Evolutionary conservation across 2,113 vertebrate species (phyloP).

Genomic region (Podiceps cristatus): DNA sequence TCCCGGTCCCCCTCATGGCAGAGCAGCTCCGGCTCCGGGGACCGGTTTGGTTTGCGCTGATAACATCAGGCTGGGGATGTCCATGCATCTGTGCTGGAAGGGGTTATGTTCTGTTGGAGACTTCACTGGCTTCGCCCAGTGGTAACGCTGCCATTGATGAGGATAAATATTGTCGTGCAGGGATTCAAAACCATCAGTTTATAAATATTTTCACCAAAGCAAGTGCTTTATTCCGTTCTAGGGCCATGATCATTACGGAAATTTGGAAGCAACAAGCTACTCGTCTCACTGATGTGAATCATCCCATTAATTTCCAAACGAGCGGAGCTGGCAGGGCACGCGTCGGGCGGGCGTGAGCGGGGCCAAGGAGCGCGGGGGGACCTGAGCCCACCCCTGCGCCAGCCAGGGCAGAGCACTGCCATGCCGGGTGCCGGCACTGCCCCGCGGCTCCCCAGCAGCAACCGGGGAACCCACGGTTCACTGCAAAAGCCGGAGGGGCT

Average conservation of each 20-base stretch:
- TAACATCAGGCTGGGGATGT: fast-evolving
- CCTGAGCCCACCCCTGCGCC: fast-evolving
- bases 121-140: neutral
- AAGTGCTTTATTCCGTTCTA: neutral
- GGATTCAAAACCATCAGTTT: neutral
- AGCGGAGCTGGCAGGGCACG: neutral
- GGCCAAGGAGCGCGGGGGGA: fast-evolving
- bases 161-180: neutral
- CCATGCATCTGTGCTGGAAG: neutral
- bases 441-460: neutral
- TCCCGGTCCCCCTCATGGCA: fast-evolving
- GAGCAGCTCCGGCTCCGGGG: neutral
- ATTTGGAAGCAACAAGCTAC: neutral
- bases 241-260: neutral
- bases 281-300: fast-evolving
- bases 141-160: neutral
- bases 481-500: neutral
- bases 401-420: fast-evolving
- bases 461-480: fast-evolving
- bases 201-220: neutral
- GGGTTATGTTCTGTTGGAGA: neutral
- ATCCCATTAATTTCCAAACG: neutral
- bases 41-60: fast-evolving
- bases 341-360: fast-evolving
- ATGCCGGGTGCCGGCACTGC: fast-evolving